Evolutionary conservation across 2,797 vertebrate species (phyloP).

Genomic region (Gallinago nigripennis): DNA sequence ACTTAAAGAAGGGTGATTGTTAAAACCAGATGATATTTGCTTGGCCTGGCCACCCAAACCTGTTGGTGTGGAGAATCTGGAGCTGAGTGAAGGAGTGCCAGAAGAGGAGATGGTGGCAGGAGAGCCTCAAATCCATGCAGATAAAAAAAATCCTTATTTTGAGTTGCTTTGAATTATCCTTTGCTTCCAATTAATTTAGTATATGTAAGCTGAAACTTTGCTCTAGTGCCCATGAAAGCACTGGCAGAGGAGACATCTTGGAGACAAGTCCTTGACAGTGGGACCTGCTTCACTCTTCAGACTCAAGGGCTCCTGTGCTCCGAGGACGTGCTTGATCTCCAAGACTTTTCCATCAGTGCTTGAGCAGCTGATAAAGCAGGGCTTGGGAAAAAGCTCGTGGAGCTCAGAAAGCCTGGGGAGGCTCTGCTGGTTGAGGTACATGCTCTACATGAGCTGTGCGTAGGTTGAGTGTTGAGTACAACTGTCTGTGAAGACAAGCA

Average conservation of each 20-base stretch:
- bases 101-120: accelerated
- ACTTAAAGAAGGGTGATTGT: conserved; percentile 7
- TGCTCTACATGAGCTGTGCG: neutral
- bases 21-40: accelerated
- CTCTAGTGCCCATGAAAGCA: accelerated
- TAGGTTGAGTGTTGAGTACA: neutral
- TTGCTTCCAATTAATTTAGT: neutral
- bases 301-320: neutral
- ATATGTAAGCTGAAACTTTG: neutral
- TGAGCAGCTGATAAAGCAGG: neutral
- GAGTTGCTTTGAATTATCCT: neutral
- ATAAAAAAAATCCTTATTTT: neutral
- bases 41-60: neutral
- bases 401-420: neutral
- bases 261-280: too few relatives aligned
- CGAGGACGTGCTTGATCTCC: neutral
- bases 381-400: neutral
- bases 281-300: neutral
- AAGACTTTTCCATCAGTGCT: neutral
- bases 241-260: neutral
- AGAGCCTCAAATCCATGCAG: too few relatives aligned
- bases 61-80: neutral
- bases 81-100: neutral
- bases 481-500: neutral
- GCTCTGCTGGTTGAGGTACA: neutral